Evolutionary conservation across 2,888 invertebrate genomes (phyloP).

Genomic region (Meganola albula): DNA sequence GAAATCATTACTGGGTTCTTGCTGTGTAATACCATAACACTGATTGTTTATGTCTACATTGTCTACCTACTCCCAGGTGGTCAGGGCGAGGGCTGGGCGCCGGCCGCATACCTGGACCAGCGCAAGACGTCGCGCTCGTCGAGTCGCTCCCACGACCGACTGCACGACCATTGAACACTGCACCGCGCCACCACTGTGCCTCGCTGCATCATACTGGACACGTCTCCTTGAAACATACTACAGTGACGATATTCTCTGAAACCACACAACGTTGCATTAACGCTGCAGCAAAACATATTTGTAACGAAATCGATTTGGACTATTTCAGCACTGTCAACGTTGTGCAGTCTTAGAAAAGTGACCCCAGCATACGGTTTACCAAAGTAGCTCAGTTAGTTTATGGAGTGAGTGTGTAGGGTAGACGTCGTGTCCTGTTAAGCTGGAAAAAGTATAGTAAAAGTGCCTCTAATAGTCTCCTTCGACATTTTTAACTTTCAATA

Average conservation of each 20-base stretch:
- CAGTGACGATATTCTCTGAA: no score
- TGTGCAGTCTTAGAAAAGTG: no score
- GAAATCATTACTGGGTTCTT: no score
- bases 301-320: constrained; percentile 6
- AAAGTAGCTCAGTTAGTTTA: constrained; percentile 10
- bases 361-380: no score
- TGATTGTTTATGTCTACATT: no score
- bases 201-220: no score
- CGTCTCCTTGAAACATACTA: no score
- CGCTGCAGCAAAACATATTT: constrained; percentile 5
- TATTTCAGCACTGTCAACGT: no score
- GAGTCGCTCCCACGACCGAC: constrained; percentile 80
- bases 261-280: constrained; percentile 3
- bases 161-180: constrained; percentile 65
- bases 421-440: constrained; percentile 18
- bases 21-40: no score
- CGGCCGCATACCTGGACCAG: constrained; percentile 93
- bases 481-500: constrained; percentile 16
- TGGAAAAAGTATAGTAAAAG: constrained; percentile 18
- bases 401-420: constrained; percentile 18
- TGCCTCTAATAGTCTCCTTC: constrained; percentile 30
- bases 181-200: constrained; percentile 4
- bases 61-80: no score
- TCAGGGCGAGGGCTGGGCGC: constrained; percentile 94
- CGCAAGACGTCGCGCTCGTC: constrained; percentile 87